Evolutionary conservation across 2,113 vertebrate genomes (phyloP), one percentile per base, ranked within the genome.

Genomic region (Chaetodon trifascialis): DNA sequence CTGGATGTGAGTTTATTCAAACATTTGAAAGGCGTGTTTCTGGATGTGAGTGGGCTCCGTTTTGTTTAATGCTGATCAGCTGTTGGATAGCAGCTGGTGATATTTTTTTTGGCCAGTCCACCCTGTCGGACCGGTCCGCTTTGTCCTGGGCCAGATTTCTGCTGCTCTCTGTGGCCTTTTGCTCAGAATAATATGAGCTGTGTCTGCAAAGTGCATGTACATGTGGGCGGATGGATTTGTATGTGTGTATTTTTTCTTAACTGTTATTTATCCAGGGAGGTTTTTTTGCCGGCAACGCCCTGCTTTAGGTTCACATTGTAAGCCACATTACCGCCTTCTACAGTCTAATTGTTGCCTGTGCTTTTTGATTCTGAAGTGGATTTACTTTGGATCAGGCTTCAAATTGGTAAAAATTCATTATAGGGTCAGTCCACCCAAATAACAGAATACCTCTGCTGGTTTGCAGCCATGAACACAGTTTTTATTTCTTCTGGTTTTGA

Each of bases 61-160:
- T 71, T 46, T 38, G 14, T 75, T 86, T 80, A 81, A 86, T 46
- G 49, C 78, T 52, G 72, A 77, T 88, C 83, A 85, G 81, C 85
- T 83, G 86, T 79, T 58, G 52, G 38, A 68, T 1, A 56, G 73
- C 78, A 85, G 84, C 84, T 71, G 86, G 58, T 62, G 46, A n/a
- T 82, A 59, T 87, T 85, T 76, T 2, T 52, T 56, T 76, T 59
- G 75, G 75, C 54, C 52, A 0, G 44, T 67, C 75, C 70, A 36
- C n/a, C 19, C 30, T 11, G 38, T 84, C 56, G 11, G 34, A 70
- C 40, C 38, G 19, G 68, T 49, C 15, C 42, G 51, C 66, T 82
- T 47, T 1, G 65, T 80, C 79, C 66, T 2, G 63, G 65, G 23
- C 25, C 76, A 82, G 36, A 58, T 71, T 79, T 75, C 17, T 83